Evolutionary conservation across 2,888 invertebrate species (phyloP), one percentile per base, ranked within the genome.

Genomic region (Acanthopleura granulata): DNA sequence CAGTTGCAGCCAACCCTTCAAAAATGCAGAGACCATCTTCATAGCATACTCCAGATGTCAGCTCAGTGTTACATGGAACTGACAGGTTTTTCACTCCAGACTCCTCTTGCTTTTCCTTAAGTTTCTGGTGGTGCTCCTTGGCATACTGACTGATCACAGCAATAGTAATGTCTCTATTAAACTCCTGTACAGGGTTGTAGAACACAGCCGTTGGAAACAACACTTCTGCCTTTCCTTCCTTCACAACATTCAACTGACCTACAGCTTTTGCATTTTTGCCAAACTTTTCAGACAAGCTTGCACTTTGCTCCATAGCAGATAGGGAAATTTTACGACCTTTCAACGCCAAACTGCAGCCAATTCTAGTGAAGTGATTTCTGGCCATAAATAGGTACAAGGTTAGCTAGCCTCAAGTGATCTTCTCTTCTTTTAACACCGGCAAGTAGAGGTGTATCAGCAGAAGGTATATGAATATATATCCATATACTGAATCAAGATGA

Each of bases 1-100:
- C 99, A 16, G 98, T 97, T 0, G 99, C 99, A 27, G 99, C 95
- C 61, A 99, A 91, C 0, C 98, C 99, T 92, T 99, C 99, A 75
- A 99, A 91, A 82, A 99, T 94, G 74, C 92, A 77, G 18, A 91
- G 74, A 16, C 89, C 89, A 80, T 84, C 79, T 14, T 83, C 82
- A 80, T 82, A 81, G 49, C 78, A 69, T n/a, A 78, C 78, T n/a
- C 87, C 88, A 49, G 84, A 78, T 73, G 78, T 76, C 14, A 84
- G 61, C 16, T 73, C 74, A 15, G 49, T 75, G 0, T 66, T 27
- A 14, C 18, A 25, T 22, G 25, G 30, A 40, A 16, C 62, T 62
- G 61, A 16, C 30, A 40, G 18, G 12, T 16, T 66, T 18, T 49
- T 49, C 3, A 40, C 9, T 30, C 57, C 18, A 12, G 72, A 49